A percentile compares a stretch with the other conserved stretches of the same genome.
These are phyloP conservation scores for Lagenorhynchus albirostris DNA, from an alignment of 2,113 vertebrate species.

Conservation along the genomic window DNA sequence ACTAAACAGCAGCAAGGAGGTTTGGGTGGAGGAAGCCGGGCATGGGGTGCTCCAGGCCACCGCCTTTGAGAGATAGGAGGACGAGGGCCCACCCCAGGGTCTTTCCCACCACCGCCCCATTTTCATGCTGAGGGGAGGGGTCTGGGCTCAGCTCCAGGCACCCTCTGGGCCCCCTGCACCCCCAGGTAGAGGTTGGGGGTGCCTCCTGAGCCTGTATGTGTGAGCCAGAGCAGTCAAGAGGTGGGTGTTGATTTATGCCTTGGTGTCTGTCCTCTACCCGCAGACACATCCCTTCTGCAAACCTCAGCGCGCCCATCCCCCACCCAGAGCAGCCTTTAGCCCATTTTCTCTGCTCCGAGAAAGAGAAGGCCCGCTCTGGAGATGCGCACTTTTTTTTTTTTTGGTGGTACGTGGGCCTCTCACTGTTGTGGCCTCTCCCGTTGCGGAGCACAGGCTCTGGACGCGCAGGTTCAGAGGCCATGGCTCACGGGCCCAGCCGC, in stretches of 20 bases:
- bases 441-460: too few relatives aligned
- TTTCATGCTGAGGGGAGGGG: neutral
- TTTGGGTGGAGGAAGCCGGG: neutral
- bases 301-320: neutral
- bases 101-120: neutral
- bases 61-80: neutral
- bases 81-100: neutral
- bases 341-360: neutral
- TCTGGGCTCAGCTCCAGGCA: neutral
- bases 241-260: too few relatives aligned
- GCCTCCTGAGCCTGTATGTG: accelerated
- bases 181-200: neutral
- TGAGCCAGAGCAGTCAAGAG: neutral
- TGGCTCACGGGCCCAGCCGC: too few relatives aligned
- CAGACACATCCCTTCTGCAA: neutral
- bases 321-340: neutral
- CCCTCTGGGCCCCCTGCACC: neutral
- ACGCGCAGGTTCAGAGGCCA: too few relatives aligned
- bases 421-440: too few relatives aligned
- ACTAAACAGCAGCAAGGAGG: neutral
- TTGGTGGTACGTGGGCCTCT: too few relatives aligned
- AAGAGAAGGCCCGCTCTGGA: too few relatives aligned
- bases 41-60: neutral
- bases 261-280: neutral
- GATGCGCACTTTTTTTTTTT: too few relatives aligned